phyloP scores from a whole-genome alignment of 2,113 vertebrate genomes.

The Hippocampus zosterae region DNA sequence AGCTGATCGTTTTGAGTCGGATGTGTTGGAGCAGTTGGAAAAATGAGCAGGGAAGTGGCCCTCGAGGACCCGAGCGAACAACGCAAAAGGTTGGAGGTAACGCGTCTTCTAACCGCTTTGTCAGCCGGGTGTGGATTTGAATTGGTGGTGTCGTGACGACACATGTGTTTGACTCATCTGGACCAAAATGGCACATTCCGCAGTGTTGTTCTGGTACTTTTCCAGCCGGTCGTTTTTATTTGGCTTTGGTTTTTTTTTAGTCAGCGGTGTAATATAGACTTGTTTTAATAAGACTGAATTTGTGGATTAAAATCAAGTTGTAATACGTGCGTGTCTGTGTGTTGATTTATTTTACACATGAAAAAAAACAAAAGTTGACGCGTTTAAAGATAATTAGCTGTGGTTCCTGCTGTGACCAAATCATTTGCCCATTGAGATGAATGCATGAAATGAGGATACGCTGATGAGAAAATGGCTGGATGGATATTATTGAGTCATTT shows the following conservation, averaged over 20 bases:
- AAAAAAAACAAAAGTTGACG: neutral
- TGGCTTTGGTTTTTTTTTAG: conserved; percentile 57
- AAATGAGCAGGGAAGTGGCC: no score
- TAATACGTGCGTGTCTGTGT: conserved; percentile 32
- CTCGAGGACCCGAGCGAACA: no score
- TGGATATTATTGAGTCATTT: no score
- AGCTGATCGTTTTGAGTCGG: no score
- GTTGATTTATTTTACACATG: neutral
- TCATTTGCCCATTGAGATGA: no score
- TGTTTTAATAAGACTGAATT: conserved; percentile 65
- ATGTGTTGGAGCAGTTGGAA: no score
- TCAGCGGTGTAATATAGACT: conserved; percentile 67
- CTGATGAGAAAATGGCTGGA: no score
- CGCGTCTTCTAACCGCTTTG: conserved; percentile 2
- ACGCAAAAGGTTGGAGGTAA: neutral
- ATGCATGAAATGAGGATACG: no score
- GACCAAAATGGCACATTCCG: neutral
- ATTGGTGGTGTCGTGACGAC: conserved; percentile 14
- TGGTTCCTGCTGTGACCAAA: no score
- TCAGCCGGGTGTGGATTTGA: neutral
- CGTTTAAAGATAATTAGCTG: neutral
- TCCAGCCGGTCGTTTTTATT: conserved; percentile 24
- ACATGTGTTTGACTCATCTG: conserved; percentile 1
- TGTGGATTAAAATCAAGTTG: conserved; percentile 67
- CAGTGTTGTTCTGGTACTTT: neutral